Evolutionary conservation across 2,888 invertebrate species (phyloP), one percentile per base, ranked within the genome.

Genomic region (Callinectes sapidus): DNA sequence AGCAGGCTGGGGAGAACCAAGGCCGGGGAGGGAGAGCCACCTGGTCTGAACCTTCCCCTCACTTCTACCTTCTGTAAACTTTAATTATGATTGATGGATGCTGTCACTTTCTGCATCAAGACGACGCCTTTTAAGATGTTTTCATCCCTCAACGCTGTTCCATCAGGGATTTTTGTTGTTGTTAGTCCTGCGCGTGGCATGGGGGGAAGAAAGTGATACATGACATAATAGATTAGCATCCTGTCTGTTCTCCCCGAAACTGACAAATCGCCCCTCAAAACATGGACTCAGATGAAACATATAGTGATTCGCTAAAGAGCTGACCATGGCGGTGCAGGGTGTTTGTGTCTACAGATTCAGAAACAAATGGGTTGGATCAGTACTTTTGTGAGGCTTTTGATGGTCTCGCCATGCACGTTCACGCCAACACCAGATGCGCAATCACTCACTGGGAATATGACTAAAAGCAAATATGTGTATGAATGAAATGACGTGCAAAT

Each of bases 241-340:
- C 81, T 81, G 81, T 71, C 71, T 81, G 81, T 81, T 81, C 35
- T 81, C 3, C 81, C 35, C 35, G 81, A 81, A 32, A 81, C 81
- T 32, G 81, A 81, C 32, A 32, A 81, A 81, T 32, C 23, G 81
- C 3, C 35, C 13, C 35, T 81, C 81, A 81, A 35, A 35, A 81
- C 16, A 35, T 32, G 23, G 35, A 35, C 81, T 32, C 35, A 16
- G 81, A 14, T 32, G 5, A 81, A 81, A 81, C 35, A 35, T 35
- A 81, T 35, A 81, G 2, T 32, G 3, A 35, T 81, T 81, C 16
- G 35, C 35, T 81, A 35, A 35, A 32, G 35, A 10, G 35, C 35
- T 35, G 81, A 81, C 81, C 8, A 32, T 35, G 81, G 23, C 23
- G 71, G 71, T 2, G 3, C 16, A 5, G 28, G 71, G 8, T n/a